Conservation (phyloP, 2,888 invertebrate species). For the Epinotia ramella region DNA sequence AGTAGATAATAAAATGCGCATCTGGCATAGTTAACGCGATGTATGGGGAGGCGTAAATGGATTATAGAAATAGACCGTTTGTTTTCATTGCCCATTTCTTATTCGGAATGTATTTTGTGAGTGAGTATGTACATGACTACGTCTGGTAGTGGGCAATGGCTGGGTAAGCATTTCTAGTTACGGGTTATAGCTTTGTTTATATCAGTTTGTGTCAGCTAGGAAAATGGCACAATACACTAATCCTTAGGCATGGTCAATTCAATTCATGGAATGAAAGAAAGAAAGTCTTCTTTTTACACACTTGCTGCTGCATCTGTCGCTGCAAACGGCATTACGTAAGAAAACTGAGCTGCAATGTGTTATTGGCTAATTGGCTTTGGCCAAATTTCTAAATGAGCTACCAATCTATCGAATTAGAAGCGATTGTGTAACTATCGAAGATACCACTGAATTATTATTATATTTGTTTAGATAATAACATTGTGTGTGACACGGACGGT, state of each 20-base stretch:
- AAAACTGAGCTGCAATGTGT: no score
- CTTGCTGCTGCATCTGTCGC: no score
- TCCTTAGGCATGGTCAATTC: background rate
- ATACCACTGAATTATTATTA: no score
- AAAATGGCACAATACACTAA: background rate
- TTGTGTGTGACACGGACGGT: no score
- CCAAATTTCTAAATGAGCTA: no score
- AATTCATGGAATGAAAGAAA: background rate
- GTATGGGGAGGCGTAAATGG: slow-evolving; percentile 56
- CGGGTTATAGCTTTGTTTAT: background rate
- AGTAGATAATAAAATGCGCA: slow-evolving; percentile 55
- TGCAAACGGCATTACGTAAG: no score
- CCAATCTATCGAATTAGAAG: no score
- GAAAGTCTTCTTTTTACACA: no score
- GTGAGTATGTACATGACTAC: slow-evolving; percentile 20
- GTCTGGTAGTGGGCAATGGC: slow-evolving; percentile 7
- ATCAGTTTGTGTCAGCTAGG: background rate
- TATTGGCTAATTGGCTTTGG: no score
- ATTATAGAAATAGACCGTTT: slow-evolving; percentile 65
- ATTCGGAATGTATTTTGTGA: slow-evolving; percentile 20
- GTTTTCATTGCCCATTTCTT: slow-evolving; percentile 56
- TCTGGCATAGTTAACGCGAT: slow-evolving; percentile 56
- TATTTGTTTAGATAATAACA: no score
- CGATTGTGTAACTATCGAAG: no score
- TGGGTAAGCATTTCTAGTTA: background rate